These are phyloP conservation scores for Aphrophora alni DNA, from an alignment of 2,888 invertebrate species.

Conservation along the genomic window DNA sequence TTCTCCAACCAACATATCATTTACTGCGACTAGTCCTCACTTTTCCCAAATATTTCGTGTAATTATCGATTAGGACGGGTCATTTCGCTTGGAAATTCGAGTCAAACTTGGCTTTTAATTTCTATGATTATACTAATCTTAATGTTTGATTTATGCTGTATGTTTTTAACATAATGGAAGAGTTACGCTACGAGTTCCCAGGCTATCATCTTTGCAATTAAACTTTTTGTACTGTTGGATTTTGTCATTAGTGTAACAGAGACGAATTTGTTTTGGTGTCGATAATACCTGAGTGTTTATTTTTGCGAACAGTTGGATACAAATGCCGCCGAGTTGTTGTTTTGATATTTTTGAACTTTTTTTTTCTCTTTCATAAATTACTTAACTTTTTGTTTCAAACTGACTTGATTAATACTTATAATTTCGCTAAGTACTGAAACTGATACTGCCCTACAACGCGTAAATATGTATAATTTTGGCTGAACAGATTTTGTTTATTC, in stretches of 20 bases:
- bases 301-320: neutral
- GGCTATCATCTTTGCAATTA: neutral
- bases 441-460: no score
- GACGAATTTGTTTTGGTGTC: neutral
- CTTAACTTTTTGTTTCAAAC: no score
- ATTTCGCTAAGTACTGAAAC: no score
- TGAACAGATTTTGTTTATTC: no score
- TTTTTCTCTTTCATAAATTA: no score
- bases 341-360: neutral
- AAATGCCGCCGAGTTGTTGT: neutral
- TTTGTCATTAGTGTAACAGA: neutral
- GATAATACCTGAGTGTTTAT: neutral
- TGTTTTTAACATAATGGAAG: neutral
- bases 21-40: neutral
- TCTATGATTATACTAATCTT: neutral
- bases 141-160: constrained; percentile 1
- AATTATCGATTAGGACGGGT: constrained; percentile 9
- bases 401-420: no score
- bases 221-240: neutral
- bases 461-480: no score
- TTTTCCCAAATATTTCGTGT: constrained; percentile 2
- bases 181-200: neutral
- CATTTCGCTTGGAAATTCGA: constrained; percentile 3
- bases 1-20: constrained; percentile 6
- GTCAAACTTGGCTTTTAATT: constrained; percentile 1